phyloP scores from a whole-genome alignment of 2,797 vertebrate genomes.

The Gymnothorax javanicus region DNA sequence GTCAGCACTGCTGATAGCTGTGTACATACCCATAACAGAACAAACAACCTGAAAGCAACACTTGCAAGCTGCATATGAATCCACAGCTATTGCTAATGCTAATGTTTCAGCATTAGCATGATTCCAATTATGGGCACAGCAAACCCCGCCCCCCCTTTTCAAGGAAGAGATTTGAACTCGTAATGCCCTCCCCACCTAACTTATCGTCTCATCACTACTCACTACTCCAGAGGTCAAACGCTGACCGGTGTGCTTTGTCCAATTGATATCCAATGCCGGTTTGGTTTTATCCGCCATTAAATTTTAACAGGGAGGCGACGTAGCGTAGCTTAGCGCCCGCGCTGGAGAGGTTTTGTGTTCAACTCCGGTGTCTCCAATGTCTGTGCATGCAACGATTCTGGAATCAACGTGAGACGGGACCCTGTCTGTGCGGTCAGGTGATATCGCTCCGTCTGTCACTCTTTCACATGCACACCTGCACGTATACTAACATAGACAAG shows the following conservation, averaged over 20 bases:
- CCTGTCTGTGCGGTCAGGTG: background rate
- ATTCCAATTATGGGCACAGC: background rate
- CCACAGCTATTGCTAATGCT: background rate
- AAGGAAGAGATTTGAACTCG: background rate
- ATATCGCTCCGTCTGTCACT: background rate
- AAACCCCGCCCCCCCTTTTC: background rate
- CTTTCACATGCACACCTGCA: background rate
- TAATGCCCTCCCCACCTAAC: background rate
- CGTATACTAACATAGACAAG: background rate
- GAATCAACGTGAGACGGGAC: background rate
- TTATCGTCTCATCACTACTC: no score
- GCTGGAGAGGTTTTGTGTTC: background rate
- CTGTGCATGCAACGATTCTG: background rate
- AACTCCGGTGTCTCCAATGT: background rate
- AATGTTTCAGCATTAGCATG: background rate
- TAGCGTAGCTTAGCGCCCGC: background rate
- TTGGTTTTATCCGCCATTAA: conserved; percentile 11
- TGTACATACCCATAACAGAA: background rate
- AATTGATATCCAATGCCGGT: background rate
- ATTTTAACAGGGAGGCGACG: background rate
- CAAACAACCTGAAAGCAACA: background rate
- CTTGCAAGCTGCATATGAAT: background rate
- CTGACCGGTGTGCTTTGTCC: background rate
- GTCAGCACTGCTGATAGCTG: background rate
- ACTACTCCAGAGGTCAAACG: background rate